phyloP scores from a whole-genome alignment of 1,140 invertebrate species.

The Drosophila oshimai region DNA sequence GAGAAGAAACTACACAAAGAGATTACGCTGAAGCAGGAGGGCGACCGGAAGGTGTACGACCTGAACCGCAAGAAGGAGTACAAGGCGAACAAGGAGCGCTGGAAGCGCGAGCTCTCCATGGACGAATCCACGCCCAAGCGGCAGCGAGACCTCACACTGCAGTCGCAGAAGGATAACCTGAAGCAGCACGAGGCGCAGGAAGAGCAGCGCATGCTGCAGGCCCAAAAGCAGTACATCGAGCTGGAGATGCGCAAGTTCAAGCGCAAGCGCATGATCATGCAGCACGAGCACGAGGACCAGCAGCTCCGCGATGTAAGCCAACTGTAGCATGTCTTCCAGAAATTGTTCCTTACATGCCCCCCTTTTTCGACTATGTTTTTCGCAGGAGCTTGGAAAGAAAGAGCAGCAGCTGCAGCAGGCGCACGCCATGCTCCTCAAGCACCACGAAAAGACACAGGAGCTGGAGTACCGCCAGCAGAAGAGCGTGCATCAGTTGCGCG shows the following conservation, averaged over 20 bases:
- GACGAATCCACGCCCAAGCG: conserved; percentile 96
- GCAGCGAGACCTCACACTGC: conserved; percentile 94
- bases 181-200: conserved; percentile 95
- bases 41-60: conserved; percentile 93
- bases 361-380: neutral
- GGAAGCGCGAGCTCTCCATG: conserved; percentile 96
- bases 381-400: conserved; percentile 95
- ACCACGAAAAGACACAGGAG: conserved; percentile 98
- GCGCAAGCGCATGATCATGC: conserved; percentile 93
- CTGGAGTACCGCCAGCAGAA: conserved; percentile 97
- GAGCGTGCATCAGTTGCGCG: conserved; percentile 92
- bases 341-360: neutral
- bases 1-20: conserved; percentile 98
- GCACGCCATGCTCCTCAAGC: conserved; percentile 96
- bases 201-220: conserved; percentile 92
- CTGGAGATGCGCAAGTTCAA: conserved; percentile 96
- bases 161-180: conserved; percentile 95
- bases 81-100: conserved; percentile 98
- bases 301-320: conserved; percentile 91
- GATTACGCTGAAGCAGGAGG: conserved; percentile 93
- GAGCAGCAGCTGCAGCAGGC: conserved; percentile 97
- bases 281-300: conserved; percentile 95
- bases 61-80: conserved; percentile 98
- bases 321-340: neutral
- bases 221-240: conserved; percentile 95